Base-by-base conservation (phyloP, 2,888 invertebrate genomes). In the Tachina lurida region DNA sequence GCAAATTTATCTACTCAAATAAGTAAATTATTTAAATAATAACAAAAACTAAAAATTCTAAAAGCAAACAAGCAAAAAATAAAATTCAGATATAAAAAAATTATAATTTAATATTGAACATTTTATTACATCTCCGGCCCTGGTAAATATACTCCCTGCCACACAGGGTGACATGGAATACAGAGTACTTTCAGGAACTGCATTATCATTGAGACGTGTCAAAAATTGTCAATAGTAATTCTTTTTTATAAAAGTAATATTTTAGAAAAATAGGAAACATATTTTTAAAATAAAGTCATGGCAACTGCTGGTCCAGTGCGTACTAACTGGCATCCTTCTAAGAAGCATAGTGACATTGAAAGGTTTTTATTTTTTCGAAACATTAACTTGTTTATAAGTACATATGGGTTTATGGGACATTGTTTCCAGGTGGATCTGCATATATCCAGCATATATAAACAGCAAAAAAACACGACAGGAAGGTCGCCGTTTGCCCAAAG, bases 381-480 rank as follows among this genome's bases (percentile, higher is more conserved):
- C 31, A 31, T 31, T 31, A 45, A 9, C 39, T 15, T 19, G n/a
- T 49, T n/a, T 49, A 8, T 43, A 31, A 52, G 22, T 45, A 31
- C 5, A 10, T 19, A 45, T 2, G 10, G 47, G 62, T 68, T 0
- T 52, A 2, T 67, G n/a, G 10, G 5, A 10, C 22, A 41, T 45
- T 39, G 43, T 22, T 62, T 67, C 39, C 10, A 93, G 97, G 91
- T 99, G 99, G 99, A 94, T 99, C 80, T 98, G 98, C 91, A 96
- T 99, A 86, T 99, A 99, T 93, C 99, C 99, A 78, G 96, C 98
- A 0, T 99, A 99, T 90, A 94, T 99, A 70, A 99, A 99, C 91
- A 97, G 96, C 89, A 98, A 98, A 91, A 98, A 97, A 92, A 97
- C 98, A 0, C 92, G 97, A 17, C 97, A 97, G 2, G 96, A 98